Base-by-base conservation (phyloP, 2,113 vertebrate species). In the Antechinus stuartii region DNA sequence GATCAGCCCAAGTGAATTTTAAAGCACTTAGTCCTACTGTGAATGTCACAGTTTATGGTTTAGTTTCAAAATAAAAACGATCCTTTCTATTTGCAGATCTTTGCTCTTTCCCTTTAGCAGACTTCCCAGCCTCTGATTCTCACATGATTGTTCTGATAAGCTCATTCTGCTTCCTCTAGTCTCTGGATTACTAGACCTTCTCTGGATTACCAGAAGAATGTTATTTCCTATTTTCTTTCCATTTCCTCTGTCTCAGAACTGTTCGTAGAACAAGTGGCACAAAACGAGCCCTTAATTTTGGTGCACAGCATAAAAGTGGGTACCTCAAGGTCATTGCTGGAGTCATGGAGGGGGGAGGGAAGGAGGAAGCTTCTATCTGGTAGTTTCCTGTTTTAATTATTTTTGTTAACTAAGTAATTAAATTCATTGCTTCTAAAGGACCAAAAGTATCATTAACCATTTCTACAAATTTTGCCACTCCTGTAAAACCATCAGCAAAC, bases 151-250 rank as follows among this genome's bases (percentile, higher is more conserved):
- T 76, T 76, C 68, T 84, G 35, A 1, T n/a, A 22, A 84, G 7
- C 19, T 84, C 68, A 42, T n/a, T 19, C n/a, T 84, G 0, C n/a
- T 84, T 84, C 68, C 68, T n/a, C 27, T 56, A 0, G 1, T 0
- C 8, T 76, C 52, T 30, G 0, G n/a, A 0, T 25, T 42, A 4
- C 0, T 2, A 55, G 14, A 42, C 30, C 52, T 10, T 5, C 56
- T 14, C 0, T 8, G 6, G 42, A 26, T 10, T 46, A 3, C 76
- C 1, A 3, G 54, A 27, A 26, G 24, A 50, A 76, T 0, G 11
- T 0, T 0, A 30, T 30, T 25, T 9, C 89, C 8, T 0, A 11
- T 1, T 24, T 23, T 19, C 0, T 10, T 1, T 7, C 19, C 35
- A 84, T 42, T 8, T 84, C n/a, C 19, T 84, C 68, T 84, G 23